Base-by-base conservation (phyloP, 2,888 invertebrate species). In the Brenthis hecate region DNA sequence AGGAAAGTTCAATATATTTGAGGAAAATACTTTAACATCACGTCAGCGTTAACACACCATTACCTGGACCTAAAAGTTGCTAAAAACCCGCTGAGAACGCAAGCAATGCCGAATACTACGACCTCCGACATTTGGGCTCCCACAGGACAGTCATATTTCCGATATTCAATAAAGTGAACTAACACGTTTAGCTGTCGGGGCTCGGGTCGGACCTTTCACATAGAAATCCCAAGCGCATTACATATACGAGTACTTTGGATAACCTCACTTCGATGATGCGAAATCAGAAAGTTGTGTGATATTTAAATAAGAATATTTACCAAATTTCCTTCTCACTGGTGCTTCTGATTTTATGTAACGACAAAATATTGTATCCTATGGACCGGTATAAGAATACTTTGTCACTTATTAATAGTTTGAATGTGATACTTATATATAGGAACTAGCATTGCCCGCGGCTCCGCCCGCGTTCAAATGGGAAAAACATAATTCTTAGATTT, bases 141-240 rank as follows among this genome's bases (percentile, higher is more conserved):
- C 84, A 72, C 74, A 81, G 85, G 87, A 84, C 81, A 76, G 84
- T 84, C 85, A 86, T 87, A 86, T 87, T 85, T 83, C 81, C 84
- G 83, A 88, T 88, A 88, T 88, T 88, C 88, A 88, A 89, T 88
- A 89, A 87, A 83, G 85, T 80, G 85, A 84, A 83, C 86, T 88
- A 88, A 88, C 87, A 82, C 86, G 84, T 88, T 88, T 87, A 86
- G 85, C 82, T 79, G 80, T 77, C 81, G 63, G 63, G 58, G 58
- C 65, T 66, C 63, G 79, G 78, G 77, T 72, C 77, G 80, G 81
- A 84, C 85, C 86, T 84, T 85, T 85, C 80, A 75, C 74, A 74
- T 77, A 69, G 68, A 82, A 84, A 82, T 86, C 88, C 87, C 87
- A 58, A 75, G 85, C 83, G 86, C 83, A 85, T 86, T 85, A 83